Evolutionary conservation across 2,113 vertebrate species (phyloP).

Genomic region (Thalassoma bifasciatum): DNA sequence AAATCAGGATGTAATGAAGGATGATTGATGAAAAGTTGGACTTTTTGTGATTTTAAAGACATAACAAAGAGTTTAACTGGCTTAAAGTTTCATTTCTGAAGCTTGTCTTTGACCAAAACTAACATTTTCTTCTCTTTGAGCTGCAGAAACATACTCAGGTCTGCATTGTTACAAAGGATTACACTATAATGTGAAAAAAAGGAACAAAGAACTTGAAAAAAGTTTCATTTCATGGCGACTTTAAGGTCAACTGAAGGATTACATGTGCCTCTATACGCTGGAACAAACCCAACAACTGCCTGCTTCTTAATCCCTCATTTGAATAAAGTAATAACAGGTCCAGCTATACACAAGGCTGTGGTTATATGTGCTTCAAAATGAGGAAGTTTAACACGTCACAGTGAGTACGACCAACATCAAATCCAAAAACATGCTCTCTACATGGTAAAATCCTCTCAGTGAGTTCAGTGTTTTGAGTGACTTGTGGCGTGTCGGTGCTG

Average conservation of each 20-base stretch:
- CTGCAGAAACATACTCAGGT: neutral
- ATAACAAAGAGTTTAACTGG: conserved; percentile 9
- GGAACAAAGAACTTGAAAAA: conserved; percentile 35
- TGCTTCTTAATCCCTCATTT: conserved; percentile 40
- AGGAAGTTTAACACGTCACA: neutral
- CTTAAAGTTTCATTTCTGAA: neutral
- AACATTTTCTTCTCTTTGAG: neutral
- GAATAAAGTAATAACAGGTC: conserved; percentile 41
- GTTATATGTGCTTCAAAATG: conserved; percentile 1
- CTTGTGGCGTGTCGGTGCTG: conserved; percentile 14
- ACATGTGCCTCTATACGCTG: conserved; percentile 11
- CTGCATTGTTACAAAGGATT: conserved; percentile 24
- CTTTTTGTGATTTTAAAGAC: neutral
- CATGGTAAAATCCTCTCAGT: conserved; percentile 2
- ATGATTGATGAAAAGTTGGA: conserved; percentile 23
- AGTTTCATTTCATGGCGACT: conserved; percentile 66
- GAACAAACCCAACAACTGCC: conserved; percentile 13
- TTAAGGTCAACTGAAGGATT: conserved; percentile 61
- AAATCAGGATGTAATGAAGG: conserved; percentile 2
- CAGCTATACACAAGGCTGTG: conserved; percentile 5
- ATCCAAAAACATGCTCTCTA: neutral
- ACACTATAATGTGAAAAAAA: conserved; percentile 14
- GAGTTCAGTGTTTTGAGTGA: conserved; percentile 21
- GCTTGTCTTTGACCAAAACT: neutral
- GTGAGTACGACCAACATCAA: no score